A percentile compares a stretch with the other conserved stretches of the same genome.
phyloP scores from a whole-genome alignment of 2,113 vertebrate genomes.

The Aepyceros melampus region DNA sequence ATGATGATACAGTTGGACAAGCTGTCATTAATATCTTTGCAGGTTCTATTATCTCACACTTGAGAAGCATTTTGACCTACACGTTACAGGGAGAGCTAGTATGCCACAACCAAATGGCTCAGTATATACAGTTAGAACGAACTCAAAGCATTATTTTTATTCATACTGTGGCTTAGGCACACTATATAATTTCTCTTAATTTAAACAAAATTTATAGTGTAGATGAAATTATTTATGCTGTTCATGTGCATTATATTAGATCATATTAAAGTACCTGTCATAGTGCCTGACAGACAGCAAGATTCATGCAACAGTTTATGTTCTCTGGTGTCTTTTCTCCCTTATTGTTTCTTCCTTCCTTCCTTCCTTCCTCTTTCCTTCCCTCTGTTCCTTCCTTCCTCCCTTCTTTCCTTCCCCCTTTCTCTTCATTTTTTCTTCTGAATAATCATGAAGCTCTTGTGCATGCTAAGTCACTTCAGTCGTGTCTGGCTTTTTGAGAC shows the following conservation, averaged over 20 bases:
- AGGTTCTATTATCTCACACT: neutral
- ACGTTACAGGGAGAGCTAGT: neutral
- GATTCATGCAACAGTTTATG: neutral
- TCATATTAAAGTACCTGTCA: neutral
- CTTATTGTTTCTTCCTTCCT: too few relatives aligned
- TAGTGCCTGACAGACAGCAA: neutral
- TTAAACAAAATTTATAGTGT: neutral
- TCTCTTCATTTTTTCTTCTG: neutral
- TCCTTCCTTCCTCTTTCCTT: neutral
- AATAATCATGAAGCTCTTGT: neutral
- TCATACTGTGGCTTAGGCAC: neutral
- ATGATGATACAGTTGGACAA: neutral
- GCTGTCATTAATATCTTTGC: neutral
- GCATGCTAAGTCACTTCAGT: neutral
- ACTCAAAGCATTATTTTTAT: neutral
- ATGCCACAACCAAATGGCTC: neutral
- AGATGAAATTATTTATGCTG: neutral
- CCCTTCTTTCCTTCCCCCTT: too few relatives aligned
- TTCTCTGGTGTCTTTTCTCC: neutral
- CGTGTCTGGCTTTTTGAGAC: neutral
- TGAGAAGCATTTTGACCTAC: neutral
- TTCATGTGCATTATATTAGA: neutral
- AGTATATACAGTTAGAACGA: neutral
- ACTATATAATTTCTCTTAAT: neutral
- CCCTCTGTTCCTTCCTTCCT: neutral